Base-by-base conservation (phyloP, 2,888 invertebrate species). In the Diabrotica balteata region DNA sequence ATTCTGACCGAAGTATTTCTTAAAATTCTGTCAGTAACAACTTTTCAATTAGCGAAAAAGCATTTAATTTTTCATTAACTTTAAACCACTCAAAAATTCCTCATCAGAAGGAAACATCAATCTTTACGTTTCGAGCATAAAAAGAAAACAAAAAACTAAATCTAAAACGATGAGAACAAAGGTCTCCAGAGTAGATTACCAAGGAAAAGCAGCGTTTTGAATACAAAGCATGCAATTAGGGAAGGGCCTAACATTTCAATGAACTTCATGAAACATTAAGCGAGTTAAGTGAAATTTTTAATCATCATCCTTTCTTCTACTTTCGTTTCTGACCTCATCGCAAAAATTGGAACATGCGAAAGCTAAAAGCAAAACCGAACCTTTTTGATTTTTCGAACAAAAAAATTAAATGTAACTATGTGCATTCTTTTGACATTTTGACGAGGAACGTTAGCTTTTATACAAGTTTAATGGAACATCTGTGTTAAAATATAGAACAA, bases 241-340 rank as follows among this genome's bases (percentile, higher is more conserved):
- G 43, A 55, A 44, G 44, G 54, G 54, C 44, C 44, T 44, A 55
- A 44, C 43, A 44, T 43, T 55, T 44, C 54, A 55, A 55, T 55
- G 54, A 55, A 55, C 54, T 55, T 44, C 54, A 44, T 55, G 44
- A 55, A 55, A 55, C 54, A 55, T 55, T 55, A 43, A 55, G 54
- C n/a, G 43, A 44, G 44, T 55, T 55, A 11, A 55, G 44, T 55
- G 54, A 55, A 55, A 43, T 55, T 55, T 55, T 55, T 11, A 55
- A 55, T 55, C 43, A 43, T 55, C 43, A 43, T 54, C 42, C 42
- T 55, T 55, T 55, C 44, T 42, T 44, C 42, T 53, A 11, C 44
- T 55, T 55, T 55, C 43, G n/a, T 55, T 43, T 42, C 44, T 55
- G 44, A 44, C 43, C n/a, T 55, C 44, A 43, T 44, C 43, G 44